These are phyloP conservation scores for Macrotrachela quadricornifera DNA, from an alignment of 1,140 invertebrate genomes.

Conservation along the genomic window DNA sequence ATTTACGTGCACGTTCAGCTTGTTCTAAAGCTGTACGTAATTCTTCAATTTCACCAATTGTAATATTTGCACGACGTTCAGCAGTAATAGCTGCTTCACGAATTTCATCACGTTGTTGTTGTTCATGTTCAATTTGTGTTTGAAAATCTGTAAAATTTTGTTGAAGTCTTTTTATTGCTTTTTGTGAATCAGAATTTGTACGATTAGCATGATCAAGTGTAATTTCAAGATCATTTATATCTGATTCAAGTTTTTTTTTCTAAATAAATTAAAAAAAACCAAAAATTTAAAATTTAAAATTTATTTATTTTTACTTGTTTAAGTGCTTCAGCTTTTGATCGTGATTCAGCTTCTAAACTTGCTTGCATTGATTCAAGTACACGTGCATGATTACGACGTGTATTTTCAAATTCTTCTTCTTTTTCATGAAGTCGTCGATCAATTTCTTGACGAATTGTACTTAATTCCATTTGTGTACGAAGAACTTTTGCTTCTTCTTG, in stretches of 20 bases:
- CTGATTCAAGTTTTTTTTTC: conserved; percentile 97
- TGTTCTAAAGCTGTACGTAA: conserved; percentile 74
- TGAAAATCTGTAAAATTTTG: conserved; percentile 42
- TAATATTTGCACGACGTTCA: conserved; percentile 76
- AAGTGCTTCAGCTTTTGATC: conserved; percentile 93
- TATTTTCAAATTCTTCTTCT: conserved; percentile 99
- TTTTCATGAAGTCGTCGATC: conserved; percentile 85
- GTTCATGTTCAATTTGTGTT: conserved; percentile 83
- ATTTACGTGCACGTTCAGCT: conserved; percentile 76
- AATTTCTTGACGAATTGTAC: conserved; percentile 90
- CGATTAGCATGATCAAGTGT: conserved; percentile 52
- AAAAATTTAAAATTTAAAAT: too few species aligned
- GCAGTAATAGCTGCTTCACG: conserved; percentile 83
- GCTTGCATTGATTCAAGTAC: conserved; percentile 98
- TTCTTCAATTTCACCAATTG: conserved; percentile 86
- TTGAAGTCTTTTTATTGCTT: conserved; percentile 92
- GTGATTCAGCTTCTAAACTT: conserved; percentile 88
- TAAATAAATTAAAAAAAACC: neutral
- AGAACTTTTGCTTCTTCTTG: conserved; percentile 49
- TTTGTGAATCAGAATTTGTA: conserved; percentile 88
- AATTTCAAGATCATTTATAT: conserved; percentile 97
- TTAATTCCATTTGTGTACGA: conserved; percentile 81
- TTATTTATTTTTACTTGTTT: conserved; percentile 35
- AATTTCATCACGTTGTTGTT: conserved; percentile 79
- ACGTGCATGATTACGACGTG: conserved; percentile 81